A percentile compares a stretch with the other conserved stretches of the same genome.
These are phyloP conservation scores for Mystacides longicornis DNA, from an alignment of 2,888 invertebrate genomes.

Conservation along the genomic window DNA sequence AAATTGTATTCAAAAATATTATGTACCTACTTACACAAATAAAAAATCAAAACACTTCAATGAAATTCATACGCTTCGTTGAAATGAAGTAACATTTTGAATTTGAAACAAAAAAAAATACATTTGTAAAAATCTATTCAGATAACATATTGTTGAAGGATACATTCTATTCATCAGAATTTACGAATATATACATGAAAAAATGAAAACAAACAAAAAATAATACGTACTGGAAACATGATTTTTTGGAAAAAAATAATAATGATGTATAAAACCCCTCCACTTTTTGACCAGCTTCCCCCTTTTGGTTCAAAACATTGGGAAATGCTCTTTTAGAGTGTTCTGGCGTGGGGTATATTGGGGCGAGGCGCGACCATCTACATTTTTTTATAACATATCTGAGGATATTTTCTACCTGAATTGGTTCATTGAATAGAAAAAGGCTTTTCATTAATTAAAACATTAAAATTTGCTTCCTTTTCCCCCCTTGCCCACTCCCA, in stretches of 20 bases:
- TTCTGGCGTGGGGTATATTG: constrained; percentile 11
- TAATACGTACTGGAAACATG: constrained; percentile 2
- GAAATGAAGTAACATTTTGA: not conserved
- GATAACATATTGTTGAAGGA: constrained; percentile 21
- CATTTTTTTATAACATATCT: constrained; percentile 11
- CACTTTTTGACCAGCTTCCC: constrained; percentile 12
- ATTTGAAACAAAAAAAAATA: not conserved
- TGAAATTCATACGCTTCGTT: too few species aligned
- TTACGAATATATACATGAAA: constrained; percentile 6
- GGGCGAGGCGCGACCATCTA: constrained; percentile 5
- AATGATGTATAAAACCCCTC: constrained; percentile 2
- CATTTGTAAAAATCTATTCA: constrained; percentile 17
- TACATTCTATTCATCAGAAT: constrained; percentile 5
- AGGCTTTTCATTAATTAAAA: constrained; percentile 26
- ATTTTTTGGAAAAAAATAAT: constrained; percentile 8
- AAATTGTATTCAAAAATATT: too few species aligned
- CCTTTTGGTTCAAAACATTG: not conserved
- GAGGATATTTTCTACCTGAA: constrained; percentile 20
- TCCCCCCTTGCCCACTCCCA: too few species aligned
- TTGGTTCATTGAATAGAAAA: constrained; percentile 18
- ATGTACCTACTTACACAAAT: too few species aligned
- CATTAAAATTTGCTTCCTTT: constrained; percentile 23
- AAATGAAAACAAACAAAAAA: constrained; percentile 15
- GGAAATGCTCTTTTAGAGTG: constrained; percentile 13
- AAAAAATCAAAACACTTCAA: too few species aligned